Evolutionary conservation across 1,140 invertebrate species (phyloP).

Genomic region (Orius laevigatus): DNA sequence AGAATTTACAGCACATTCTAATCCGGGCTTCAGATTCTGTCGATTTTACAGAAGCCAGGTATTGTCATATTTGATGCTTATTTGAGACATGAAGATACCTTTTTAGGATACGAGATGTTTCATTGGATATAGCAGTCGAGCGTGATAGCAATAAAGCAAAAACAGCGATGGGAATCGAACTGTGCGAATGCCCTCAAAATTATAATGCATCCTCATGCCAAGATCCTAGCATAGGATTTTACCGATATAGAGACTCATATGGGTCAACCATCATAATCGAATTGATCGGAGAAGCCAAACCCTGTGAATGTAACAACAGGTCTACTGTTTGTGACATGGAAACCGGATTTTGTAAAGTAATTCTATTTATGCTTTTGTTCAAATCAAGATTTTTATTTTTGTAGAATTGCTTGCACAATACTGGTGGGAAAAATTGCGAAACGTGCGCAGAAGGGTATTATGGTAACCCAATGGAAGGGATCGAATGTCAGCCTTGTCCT

Average conservation of each 20-base stretch:
- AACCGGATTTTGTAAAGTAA: conserved; percentile 71
- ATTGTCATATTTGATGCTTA: not conserved
- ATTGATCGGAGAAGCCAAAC: conserved; percentile 61
- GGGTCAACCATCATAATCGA: conserved; percentile 46
- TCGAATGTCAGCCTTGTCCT: conserved; percentile 65
- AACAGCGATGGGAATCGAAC: conserved; percentile 65
- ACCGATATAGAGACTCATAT: conserved; percentile 36
- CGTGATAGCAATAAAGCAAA: conserved; percentile 39
- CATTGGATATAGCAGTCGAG: conserved; percentile 63
- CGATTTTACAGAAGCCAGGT: conserved; percentile 30
- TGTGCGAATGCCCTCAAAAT: conserved; percentile 64
- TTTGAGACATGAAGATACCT: not conserved
- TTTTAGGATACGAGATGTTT: conserved; percentile 51
- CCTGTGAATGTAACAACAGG: conserved; percentile 68
- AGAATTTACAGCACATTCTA: conserved; percentile 66
- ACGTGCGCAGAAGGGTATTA: conserved; percentile 68
- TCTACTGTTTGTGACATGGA: conserved; percentile 64
- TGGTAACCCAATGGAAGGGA: conserved; percentile 45
- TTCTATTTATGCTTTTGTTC: conserved; percentile 15
- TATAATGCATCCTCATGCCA: conserved; percentile 75
- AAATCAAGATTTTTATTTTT: conserved; percentile 16
- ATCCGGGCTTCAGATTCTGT: conserved; percentile 55
- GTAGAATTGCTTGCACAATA: conserved; percentile 70
- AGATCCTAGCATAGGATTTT: conserved; percentile 73
- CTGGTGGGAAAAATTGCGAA: conserved; percentile 58